Evolutionary conservation across 2,888 invertebrate genomes (phyloP).

Genomic region (Spialia ferax): DNA sequence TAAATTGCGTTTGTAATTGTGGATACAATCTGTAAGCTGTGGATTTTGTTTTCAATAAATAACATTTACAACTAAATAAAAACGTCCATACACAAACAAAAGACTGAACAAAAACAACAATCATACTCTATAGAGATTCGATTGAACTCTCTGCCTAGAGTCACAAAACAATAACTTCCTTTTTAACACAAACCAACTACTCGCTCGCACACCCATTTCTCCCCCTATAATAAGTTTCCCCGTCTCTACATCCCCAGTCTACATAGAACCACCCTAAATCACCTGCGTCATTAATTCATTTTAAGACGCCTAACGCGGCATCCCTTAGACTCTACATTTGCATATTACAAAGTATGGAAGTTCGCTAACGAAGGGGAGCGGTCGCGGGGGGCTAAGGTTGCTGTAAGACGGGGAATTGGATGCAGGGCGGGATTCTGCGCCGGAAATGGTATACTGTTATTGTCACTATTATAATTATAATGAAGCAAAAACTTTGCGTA

Average conservation of each 20-base stretch:
- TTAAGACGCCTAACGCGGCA: constrained; percentile 78
- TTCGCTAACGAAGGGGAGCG: constrained; percentile 74
- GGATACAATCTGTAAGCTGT: too few relatives aligned
- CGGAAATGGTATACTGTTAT: background rate
- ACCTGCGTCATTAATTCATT: constrained; percentile 86
- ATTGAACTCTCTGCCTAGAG: background rate
- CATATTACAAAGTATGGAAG: constrained; percentile 87
- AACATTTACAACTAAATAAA: too few relatives aligned
- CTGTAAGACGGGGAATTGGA: constrained; percentile 84
- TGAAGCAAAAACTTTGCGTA: too few relatives aligned
- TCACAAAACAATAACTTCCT: constrained; percentile 6
- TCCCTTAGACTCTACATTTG: constrained; percentile 81
- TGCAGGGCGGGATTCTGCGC: constrained; percentile 63
- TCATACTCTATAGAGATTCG: background rate
- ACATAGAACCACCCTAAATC: constrained; percentile 56
- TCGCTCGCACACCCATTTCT: constrained; percentile 7
- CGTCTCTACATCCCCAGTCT: constrained; percentile 42
- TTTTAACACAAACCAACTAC: constrained; percentile 1
- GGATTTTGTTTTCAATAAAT: too few relatives aligned
- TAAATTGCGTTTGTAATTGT: too few relatives aligned
- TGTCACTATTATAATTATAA: background rate
- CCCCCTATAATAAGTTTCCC: constrained; percentile 32
- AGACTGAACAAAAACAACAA: background rate
- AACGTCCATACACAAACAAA: background rate
- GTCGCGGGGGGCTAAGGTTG: constrained; percentile 65